Base-by-base conservation (phyloP, 2,113 vertebrate species). In the Puntigrus tetrazona region DNA sequence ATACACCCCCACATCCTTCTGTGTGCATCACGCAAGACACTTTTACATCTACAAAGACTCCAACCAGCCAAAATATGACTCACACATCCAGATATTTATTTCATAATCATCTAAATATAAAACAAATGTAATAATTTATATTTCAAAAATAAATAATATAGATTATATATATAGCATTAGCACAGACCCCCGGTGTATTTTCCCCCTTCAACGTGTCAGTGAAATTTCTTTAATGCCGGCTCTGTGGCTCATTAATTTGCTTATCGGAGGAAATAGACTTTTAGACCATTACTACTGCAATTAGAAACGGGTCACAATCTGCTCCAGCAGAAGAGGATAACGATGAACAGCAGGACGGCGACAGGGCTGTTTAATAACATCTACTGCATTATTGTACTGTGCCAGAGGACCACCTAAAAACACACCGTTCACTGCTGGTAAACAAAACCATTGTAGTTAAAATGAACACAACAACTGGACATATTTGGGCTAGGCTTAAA, bases 11-110 rank as follows among this genome's bases (percentile, higher is more conserved):
- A 52, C 41, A 38, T n/a, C 13, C 61, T 41, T 31, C 41, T 47
- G 57, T 22, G 59, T 22, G 38, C 3, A 78, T 78, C 22, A 65
- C 34, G 3, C 34, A 69, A 69, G 34, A 70, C 20, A 38, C 59
- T 31, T 31, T 22, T 67, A 84, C 27, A 81, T 45, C 29, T 59
- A 80, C 63, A 75, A n/a, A 75, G 7, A 47, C n/a, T 81, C 29
- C 65, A 81, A 55, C 31, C 70, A 59, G 22, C 3, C 76, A 69
- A 78, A 57, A 61, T 16, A 14, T 74, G 76, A 86, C 31, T 83
- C 67, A 81, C 43, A 22, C 31, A 14, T 18, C 25, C 38, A 80
- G 78, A 31, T 47, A 43, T 47, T 45, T 9, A 38, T 50, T 50
- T 20, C 16, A 50, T 50, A 50, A 50, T 18, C 47, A 50, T 50